A percentile compares a stretch with the other conserved stretches of the same genome.
phyloP scores from a whole-genome alignment of 2,797 vertebrate species.

The Sus cebifrons region DNA sequence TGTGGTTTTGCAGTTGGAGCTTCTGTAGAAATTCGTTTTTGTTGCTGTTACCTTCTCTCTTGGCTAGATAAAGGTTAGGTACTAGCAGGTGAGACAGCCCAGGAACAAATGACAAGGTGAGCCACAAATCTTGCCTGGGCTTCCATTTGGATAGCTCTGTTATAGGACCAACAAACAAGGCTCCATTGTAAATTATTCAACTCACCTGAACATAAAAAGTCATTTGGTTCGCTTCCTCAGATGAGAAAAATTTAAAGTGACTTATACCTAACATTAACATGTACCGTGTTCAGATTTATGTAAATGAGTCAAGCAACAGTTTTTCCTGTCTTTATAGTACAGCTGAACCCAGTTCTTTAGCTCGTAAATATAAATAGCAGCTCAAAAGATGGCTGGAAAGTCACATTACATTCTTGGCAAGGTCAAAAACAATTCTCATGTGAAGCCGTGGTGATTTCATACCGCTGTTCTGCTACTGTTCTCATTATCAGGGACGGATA shows the following conservation, averaged over 20 bases:
- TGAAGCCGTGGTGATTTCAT: neutral
- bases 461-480: neutral
- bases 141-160: neutral
- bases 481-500: neutral
- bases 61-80: neutral
- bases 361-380: conserved; percentile 7
- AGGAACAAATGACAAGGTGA: neutral
- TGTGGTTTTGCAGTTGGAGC: neutral
- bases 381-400: neutral
- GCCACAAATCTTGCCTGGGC: neutral
- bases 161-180: neutral
- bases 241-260: conserved; percentile 31
- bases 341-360: neutral
- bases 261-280: neutral
- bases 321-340: neutral
- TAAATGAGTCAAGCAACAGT: neutral
- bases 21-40: neutral
- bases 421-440: neutral
- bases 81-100: neutral
- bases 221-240: neutral
- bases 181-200: neutral
- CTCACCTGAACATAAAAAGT: neutral
- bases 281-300: neutral
- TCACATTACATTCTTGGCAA: conserved; percentile 14
- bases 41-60: neutral